Evolutionary conservation across 2,888 invertebrate genomes (phyloP), one percentile per base, ranked within the genome.

Genomic region (Dryomyza anilis): DNA sequence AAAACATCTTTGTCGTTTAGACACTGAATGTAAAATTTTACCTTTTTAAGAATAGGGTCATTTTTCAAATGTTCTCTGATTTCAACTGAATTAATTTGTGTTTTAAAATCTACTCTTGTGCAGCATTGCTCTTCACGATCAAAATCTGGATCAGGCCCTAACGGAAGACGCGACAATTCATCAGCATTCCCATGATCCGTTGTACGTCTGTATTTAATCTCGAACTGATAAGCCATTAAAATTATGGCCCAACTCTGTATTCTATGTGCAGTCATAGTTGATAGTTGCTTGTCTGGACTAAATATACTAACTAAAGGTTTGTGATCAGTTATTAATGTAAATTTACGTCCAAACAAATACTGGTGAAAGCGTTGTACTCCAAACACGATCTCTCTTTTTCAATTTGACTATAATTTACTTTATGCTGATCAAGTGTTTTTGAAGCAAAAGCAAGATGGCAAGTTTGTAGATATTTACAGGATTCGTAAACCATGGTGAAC

Each of bases 41-140:
- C n/a, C n/a, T n/a, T n/a, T n/a, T n/a, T n/a, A n/a, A n/a, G n/a
- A n/a, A n/a, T n/a, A n/a, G n/a, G n/a, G n/a, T n/a, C n/a, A n/a
- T n/a, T n/a, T n/a, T n/a, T n/a, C n/a, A n/a, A n/a, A n/a, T 71
- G 67, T 73, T 6, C 33, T 53, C 7, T 27, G 36, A 55, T 66
- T 66, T 25, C 55, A n/a, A 14, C 36, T 4, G 36, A n/a, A 2
- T 36, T 36, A n/a, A 36, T 36, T 36, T 12, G 36, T 36, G 36
- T 36, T 12, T 36, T 36, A n/a, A 36, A n/a, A n/a, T 36, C n/a
- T 3, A 12, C n/a, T n/a, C 12, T n/a, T 14, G 3, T 36, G n/a
- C n/a, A 36, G 36, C 36, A 36, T 36, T 12, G n/a, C 36, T 36
- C 36, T 36, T 36, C 2, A 12, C n/a, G 12, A 36, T 36, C 36